Base-by-base conservation (phyloP, 2,113 vertebrate genomes). In the Zosterops hypoxanthus region DNA sequence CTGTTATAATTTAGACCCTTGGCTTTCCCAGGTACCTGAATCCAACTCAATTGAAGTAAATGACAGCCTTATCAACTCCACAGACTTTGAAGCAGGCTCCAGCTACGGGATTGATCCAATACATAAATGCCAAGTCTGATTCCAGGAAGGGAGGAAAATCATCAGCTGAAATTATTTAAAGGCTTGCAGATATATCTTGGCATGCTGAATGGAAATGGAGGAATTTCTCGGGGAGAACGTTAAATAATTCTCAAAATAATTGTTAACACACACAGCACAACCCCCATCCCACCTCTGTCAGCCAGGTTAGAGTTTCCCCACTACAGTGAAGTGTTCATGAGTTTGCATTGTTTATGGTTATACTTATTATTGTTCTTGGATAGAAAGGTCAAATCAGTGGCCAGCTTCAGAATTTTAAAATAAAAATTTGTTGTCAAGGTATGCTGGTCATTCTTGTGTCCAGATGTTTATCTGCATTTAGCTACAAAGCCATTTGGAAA, bases 81-180 rank as follows among this genome's bases (percentile, higher is more conserved):
- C 0, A 0, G 52, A 10, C 96, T 90, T 96, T 91, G 93, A 95
- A 96, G 90, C 28, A 71, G 50, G 68, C 60, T 88, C 94, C 94
- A 96, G 85, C 82, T 60, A 36, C 0, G 1, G 71, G 82, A 86
- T 36, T 81, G 93, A 96, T 88, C 75, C 95, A 90, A 59, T 41
- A 82, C 3, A 6, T 55, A 88, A 93, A 88, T 14, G 41, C 44
- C 82, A 93, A 82, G 26, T 68, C 44, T 61, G 80, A 81, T 64
- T 94, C 76, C 88, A 95, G 36, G 56, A 95, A 94, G 92, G 72
- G 92, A 96, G 70, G 88, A 78, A 94, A 94, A 90, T 78, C 87
- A 93, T 83, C 76, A 56, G 57, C 70, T 95, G 61, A 78, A 95
- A 94, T 89, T 86, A 91, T 91, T 96, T 91, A 71, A 92, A 92